Evolutionary conservation across 2,113 vertebrate genomes (phyloP).

Genomic region (Nesospiza acunhae): DNA sequence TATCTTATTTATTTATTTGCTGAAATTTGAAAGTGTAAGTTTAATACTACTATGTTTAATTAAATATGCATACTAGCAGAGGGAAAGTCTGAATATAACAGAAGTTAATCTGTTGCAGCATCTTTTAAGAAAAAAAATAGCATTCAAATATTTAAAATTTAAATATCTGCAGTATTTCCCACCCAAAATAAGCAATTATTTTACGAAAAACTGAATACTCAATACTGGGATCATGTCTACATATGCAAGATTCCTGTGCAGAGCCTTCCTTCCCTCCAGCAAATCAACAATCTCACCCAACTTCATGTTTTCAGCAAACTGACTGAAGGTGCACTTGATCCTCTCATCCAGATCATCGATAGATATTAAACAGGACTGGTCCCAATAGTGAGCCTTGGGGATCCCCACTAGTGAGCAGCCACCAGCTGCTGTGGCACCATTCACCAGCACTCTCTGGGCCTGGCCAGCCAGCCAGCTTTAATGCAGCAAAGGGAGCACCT

Average conservation of each 20-base stretch:
- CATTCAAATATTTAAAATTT: background rate
- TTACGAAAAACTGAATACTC: background rate
- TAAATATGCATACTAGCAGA: background rate
- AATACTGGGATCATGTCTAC: background rate
- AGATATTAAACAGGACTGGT: background rate
- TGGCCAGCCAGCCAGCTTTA: background rate
- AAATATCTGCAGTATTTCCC: background rate
- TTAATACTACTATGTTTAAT: background rate
- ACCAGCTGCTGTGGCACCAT: background rate
- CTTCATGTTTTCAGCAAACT: background rate
- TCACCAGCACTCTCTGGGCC: background rate
- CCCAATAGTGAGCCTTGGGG: background rate
- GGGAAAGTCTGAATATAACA: background rate
- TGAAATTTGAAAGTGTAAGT: background rate
- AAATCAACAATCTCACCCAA: background rate
- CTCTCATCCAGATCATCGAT: accelerated
- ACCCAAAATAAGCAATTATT: background rate
- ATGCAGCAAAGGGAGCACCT: background rate
- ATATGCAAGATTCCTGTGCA: background rate
- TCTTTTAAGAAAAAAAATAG: background rate
- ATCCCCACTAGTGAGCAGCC: accelerated
- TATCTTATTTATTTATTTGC: background rate
- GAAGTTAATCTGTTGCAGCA: background rate
- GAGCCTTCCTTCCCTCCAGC: background rate
- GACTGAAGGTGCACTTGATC: background rate